A percentile compares a stretch with the other conserved stretches of the same genome.
Conservation (phyloP, 2,797 vertebrate genomes). For the Falco biarmicus region DNA sequence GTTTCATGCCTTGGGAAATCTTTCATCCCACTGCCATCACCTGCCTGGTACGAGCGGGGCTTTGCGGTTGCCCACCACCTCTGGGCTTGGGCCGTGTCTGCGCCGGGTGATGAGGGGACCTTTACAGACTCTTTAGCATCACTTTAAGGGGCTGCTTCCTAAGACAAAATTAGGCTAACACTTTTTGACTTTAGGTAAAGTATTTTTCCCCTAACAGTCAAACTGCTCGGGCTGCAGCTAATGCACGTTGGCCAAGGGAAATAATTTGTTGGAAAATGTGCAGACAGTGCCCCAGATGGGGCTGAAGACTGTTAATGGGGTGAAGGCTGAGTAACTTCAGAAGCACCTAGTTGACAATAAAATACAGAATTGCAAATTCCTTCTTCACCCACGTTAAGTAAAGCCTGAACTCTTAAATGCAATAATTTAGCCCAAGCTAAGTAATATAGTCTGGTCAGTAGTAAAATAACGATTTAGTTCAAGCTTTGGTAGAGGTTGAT, state of each 20-base stretch:
- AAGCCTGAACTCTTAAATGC: not conserved
- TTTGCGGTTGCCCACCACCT: not conserved
- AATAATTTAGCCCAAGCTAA: not conserved
- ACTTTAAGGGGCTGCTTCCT: not conserved
- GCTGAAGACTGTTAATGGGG: not conserved
- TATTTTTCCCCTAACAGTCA: not conserved
- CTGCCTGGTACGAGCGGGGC: not conserved
- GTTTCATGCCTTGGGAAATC: not conserved
- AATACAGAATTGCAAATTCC: not conserved
- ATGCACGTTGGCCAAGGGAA: not conserved
- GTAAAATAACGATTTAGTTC: not conserved
- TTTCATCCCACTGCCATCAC: not conserved
- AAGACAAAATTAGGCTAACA: not conserved
- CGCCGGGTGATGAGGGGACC: not conserved
- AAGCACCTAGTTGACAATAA: not conserved
- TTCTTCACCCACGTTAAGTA: not conserved
- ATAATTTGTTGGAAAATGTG: not conserved
- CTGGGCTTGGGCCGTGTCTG: not conserved
- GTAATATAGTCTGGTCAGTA: no score
- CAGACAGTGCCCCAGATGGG: not conserved
- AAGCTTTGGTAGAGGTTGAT: not conserved
- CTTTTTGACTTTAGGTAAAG: not conserved
- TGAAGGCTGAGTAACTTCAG: not conserved
- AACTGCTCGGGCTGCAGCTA: not conserved
- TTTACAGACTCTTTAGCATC: not conserved